Percentiles rank a stretch among this genome's conserved stretches.
Evolutionary conservation across 2,888 invertebrate species (phyloP).

Genomic region (Patella ulyssiponensis): DNA sequence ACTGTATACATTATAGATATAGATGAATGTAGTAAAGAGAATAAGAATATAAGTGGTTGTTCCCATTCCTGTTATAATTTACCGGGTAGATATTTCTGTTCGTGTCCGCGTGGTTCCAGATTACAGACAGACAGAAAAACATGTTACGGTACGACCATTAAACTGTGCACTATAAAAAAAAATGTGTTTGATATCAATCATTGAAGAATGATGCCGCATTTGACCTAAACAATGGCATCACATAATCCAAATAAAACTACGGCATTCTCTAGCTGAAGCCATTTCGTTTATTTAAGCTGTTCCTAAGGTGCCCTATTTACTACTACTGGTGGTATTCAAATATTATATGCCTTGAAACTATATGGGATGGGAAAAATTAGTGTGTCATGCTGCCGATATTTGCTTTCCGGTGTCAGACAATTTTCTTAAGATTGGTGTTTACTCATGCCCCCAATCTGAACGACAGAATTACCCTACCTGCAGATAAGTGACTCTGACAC

Average conservation of each 20-base stretch:
- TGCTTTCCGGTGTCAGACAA: too few relatives aligned
- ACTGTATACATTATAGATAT: constrained; percentile 13
- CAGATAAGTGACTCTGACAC: too few relatives aligned
- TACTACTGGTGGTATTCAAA: too few relatives aligned
- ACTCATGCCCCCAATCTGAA: too few relatives aligned
- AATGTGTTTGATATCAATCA: not conserved
- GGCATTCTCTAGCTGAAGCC: not conserved
- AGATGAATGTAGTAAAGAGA: constrained; percentile 19
- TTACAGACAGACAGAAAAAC: constrained; percentile 20
- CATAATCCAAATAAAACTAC: too few relatives aligned
- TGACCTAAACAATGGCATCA: not conserved
- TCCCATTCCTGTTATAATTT: constrained; percentile 24
- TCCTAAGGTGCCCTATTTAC: too few relatives aligned
- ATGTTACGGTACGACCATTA: constrained; percentile 16
- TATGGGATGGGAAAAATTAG: too few relatives aligned
- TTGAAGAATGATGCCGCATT: not conserved
- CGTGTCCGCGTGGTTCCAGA: constrained; percentile 15
- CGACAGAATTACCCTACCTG: too few relatives aligned
- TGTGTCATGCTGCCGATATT: too few relatives aligned
- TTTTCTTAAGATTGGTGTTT: too few relatives aligned
- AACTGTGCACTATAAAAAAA: not conserved
- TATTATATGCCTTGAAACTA: too few relatives aligned
- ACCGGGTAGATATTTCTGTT: constrained; percentile 22
- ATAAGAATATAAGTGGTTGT: constrained; percentile 19
- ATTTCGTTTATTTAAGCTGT: not conserved